phyloP scores from a whole-genome alignment of 1,140 invertebrate species.

The Drosophila malerkotliana region DNA sequence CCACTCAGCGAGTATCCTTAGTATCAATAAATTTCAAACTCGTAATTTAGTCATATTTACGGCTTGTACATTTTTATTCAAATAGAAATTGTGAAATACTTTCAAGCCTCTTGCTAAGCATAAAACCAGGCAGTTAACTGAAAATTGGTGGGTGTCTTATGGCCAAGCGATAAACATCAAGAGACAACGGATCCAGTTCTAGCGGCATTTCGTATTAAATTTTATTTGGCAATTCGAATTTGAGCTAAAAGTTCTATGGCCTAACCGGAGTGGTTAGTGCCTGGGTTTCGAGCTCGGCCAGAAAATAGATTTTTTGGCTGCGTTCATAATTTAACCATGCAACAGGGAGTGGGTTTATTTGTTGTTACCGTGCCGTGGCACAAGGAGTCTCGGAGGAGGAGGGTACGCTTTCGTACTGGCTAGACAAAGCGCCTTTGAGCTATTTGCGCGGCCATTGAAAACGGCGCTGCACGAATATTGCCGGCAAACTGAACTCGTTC shows the following conservation, averaged over 20 bases:
- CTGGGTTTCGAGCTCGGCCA: constrained; percentile 34
- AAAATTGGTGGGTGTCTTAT: constrained; percentile 48
- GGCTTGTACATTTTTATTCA: no score
- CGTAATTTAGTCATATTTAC: background rate
- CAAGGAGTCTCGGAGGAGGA: background rate
- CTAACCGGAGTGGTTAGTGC: constrained; percentile 17
- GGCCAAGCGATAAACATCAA: constrained; percentile 44
- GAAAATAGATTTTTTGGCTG: constrained; percentile 21
- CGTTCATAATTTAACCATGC: constrained; percentile 59
- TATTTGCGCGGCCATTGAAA: constrained; percentile 55
- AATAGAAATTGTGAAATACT: no score
- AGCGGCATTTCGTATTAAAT: constrained; percentile 37
- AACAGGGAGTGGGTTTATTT: constrained; percentile 21
- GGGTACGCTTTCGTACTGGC: constrained; percentile 38
- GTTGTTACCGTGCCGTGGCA: background rate
- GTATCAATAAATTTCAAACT: background rate
- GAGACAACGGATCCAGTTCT: constrained; percentile 39
- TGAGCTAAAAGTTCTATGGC: constrained; percentile 33
- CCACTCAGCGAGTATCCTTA: background rate
- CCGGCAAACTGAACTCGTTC: constrained; percentile 51
- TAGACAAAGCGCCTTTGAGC: constrained; percentile 66
- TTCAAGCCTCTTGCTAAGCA: background rate
- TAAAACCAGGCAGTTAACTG: constrained; percentile 22
- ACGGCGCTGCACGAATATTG: constrained; percentile 31
- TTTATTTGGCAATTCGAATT: constrained; percentile 48